A percentile compares a stretch with the other conserved stretches of the same genome.
Evolutionary conservation across 1,140 invertebrate species (phyloP).

Genomic region (Tetragnatha versicolor): DNA sequence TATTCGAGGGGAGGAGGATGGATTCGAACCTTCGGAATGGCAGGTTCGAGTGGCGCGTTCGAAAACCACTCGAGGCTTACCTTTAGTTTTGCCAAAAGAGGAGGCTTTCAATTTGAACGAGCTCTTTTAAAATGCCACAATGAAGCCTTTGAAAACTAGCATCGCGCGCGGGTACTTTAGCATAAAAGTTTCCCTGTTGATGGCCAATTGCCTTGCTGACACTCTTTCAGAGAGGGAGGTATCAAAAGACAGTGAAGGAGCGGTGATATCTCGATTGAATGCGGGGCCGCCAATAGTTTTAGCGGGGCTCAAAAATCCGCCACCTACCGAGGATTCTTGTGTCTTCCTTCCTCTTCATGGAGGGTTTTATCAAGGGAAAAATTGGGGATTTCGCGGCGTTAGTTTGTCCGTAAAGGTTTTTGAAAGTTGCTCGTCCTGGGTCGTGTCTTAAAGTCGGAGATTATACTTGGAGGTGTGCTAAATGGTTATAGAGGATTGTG

Average conservation of each 20-base stretch:
- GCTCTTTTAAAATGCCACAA: constrained; percentile 51
- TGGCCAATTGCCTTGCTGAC: constrained; percentile 38
- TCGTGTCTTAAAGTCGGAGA: too few species aligned
- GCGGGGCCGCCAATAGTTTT: constrained; percentile 24
- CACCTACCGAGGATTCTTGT: too few species aligned
- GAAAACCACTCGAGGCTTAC: constrained; percentile 45
- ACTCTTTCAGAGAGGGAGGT: constrained; percentile 23
- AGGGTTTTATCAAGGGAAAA: too few species aligned
- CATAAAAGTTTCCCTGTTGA: constrained; percentile 45
- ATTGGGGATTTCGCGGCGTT: too few species aligned
- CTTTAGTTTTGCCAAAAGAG: constrained; percentile 51
- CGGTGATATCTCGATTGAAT: neutral
- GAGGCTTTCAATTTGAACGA: constrained; percentile 34
- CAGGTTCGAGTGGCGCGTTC: constrained; percentile 47
- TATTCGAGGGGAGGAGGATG: constrained; percentile 11
- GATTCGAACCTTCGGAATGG: constrained; percentile 38
- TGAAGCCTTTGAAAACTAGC: constrained; percentile 38
- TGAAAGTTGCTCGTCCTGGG: too few species aligned
- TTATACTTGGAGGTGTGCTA: too few species aligned
- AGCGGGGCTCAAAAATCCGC: neutral
- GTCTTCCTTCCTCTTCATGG: too few species aligned
- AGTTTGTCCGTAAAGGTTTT: too few species aligned
- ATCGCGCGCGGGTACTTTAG: neutral
- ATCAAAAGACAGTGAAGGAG: constrained; percentile 33
- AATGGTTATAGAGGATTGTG: too few species aligned